A percentile compares a stretch with the other conserved stretches of the same genome.
Conservation (phyloP, 2,113 vertebrate species). For the Martes martes region DNA sequence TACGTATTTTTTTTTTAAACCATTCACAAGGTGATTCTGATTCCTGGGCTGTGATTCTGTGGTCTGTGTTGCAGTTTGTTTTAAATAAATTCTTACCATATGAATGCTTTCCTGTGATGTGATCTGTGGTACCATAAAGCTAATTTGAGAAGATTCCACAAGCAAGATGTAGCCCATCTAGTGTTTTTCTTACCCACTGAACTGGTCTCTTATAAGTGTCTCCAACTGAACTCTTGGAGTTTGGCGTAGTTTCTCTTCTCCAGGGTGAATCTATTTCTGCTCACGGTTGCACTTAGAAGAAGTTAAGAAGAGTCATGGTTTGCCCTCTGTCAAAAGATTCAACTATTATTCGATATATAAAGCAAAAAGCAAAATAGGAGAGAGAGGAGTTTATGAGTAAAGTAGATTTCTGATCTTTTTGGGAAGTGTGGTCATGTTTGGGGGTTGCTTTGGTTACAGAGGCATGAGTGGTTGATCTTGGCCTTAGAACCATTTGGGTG, state of each 20-base stretch:
- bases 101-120: constrained; percentile 3
- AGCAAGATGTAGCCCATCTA: not conserved
- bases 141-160: constrained; percentile 10
- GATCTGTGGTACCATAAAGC: not conserved
- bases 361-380: not conserved
- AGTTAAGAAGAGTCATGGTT: constrained; percentile 11
- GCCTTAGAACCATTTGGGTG: not conserved
- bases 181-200: not conserved
- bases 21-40: not conserved
- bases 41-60: not conserved
- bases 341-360: not conserved
- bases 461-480: constrained; percentile 23
- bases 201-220: not conserved
- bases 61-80: not conserved
- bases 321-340: constrained; percentile 2
- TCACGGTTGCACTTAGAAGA: constrained; percentile 14
- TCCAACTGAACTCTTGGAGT: not conserved
- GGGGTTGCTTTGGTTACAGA: not conserved
- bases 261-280: not conserved
- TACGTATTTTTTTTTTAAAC: not conserved
- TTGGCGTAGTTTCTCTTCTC: not conserved
- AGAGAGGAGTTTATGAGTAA: not conserved
- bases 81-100: not conserved
- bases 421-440: not conserved
- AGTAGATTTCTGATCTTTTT: not conserved